Base-by-base conservation (phyloP, 1,140 invertebrate species). In the Sycophaga agraensis region DNA sequence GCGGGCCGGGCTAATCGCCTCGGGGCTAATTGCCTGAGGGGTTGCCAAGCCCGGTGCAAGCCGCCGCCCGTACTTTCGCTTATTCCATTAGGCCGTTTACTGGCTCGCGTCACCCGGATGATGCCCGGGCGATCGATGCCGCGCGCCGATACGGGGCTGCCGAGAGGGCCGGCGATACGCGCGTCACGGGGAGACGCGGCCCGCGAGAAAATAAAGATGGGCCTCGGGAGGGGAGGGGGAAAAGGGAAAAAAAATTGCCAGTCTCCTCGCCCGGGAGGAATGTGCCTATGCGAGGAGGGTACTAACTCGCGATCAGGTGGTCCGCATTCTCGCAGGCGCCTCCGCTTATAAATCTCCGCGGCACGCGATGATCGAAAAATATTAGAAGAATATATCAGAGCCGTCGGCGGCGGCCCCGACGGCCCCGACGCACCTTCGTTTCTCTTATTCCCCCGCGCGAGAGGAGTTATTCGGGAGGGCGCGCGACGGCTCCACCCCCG, bases 321-420 rank as follows among this genome's bases (percentile, higher is more conserved):
- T 65, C 71, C 59, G 69, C 67, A 68, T 73, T 70, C 70, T 70
- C 73, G 55, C 66, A 64, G 56, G 65, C 68, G 55, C 68, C 58
- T 68, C 58, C 8, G 24, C 66, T 62, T 73, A 80, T 81, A 81
- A 81, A 81, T 81, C 77, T 78, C 70, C 71, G 70, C 69, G 70
- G 75, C 76, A 79, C 76, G 78, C 74, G 78, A 81, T 80, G 79
- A 81, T 81, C 79, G 79, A 81, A 79, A 81, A 81, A 81, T 80
- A 81, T 81, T 81, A 73, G 77, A 71, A 76, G 73, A 79, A 81
- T 81, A 81, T 80, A 81, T 81, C 79, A 80, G 72, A 68, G 59
- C 67, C 70, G 78, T 79, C 77, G 73, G 69, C 77, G 73, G 69
- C 79, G 72, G 70, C 72, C 71, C 65, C 63, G 40, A 66, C 65